Percentiles rank a stretch among this genome's conserved stretches.
Evolutionary conservation across 2,113 vertebrate genomes (phyloP).

Genomic region (Lepidothrix coronata): DNA sequence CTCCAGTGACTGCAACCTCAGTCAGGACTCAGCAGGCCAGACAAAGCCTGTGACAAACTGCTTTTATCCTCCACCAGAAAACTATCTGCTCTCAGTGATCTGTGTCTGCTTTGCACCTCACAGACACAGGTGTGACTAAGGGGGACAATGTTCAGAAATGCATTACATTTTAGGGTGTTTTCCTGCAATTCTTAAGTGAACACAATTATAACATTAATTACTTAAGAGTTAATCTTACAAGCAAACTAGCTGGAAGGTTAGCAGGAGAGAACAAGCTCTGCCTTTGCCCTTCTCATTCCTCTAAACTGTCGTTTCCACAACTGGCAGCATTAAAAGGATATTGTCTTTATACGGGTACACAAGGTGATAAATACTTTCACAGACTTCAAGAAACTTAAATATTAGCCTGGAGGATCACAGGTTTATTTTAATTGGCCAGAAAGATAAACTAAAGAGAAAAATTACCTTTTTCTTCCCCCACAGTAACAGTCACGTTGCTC

Average conservation of each 20-base stretch:
- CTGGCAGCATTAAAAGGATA: not conserved
- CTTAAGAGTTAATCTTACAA: not conserved
- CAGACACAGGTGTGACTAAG: not conserved
- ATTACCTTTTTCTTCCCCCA: rapidly evolving
- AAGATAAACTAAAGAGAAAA: not conserved
- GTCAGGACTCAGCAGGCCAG: not conserved
- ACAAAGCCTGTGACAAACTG: not conserved
- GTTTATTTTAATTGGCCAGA: not conserved
- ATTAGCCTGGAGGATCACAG: not conserved
- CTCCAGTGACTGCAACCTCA: not conserved
- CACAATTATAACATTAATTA: not conserved
- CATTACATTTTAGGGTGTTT: not conserved
- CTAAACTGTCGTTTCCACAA: not conserved
- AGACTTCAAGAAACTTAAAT: not conserved
- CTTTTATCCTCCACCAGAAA: not conserved
- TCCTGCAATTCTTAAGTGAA: not conserved
- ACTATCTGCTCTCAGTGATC: not conserved
- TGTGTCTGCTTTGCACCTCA: not conserved
- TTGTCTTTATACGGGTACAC: not conserved
- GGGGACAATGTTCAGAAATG: not conserved
- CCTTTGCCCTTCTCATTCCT: not conserved
- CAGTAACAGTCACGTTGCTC: not conserved
- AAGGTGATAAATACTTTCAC: not conserved
- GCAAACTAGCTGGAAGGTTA: not conserved
- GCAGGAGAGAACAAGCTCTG: not conserved